These are phyloP conservation scores for Oceanodroma tethys DNA, from an alignment of 2,113 vertebrate species.

Conservation along the genomic window DNA sequence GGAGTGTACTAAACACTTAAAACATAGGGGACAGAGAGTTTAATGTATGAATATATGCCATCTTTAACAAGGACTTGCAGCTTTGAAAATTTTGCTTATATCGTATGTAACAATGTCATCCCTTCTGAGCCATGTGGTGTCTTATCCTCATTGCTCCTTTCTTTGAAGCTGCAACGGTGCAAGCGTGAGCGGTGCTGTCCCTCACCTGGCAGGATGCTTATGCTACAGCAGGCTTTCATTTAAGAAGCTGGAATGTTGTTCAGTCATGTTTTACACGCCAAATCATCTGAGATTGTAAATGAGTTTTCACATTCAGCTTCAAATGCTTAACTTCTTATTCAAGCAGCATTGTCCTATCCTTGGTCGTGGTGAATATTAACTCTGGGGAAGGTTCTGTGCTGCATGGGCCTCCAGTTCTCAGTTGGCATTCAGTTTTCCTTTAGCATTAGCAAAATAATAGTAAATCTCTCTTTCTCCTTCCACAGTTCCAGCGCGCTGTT, in stretches of 20 bases:
- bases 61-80: neutral
- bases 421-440: fast-evolving
- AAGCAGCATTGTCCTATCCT: neutral
- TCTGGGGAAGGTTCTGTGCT: neutral
- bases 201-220: neutral
- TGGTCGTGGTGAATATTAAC: fast-evolving
- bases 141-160: neutral
- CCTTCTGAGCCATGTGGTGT: fast-evolving
- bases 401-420: neutral
- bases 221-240: neutral
- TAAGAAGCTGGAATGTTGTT: neutral
- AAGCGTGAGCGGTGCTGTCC: fast-evolving
- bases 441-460: fast-evolving
- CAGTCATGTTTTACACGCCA: neutral
- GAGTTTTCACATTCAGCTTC: neutral
- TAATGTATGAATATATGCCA: neutral
- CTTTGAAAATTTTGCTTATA: neutral
- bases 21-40: neutral
- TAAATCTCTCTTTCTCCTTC: neutral
- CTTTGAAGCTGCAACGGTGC: neutral
- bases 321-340: neutral
- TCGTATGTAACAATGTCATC: fast-evolving
- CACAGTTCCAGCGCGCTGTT: slow-evolving; percentile 88
- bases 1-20: neutral
- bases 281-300: neutral